Evolutionary conservation across 2,113 vertebrate species (phyloP).

Genomic region (Cyanoramphus novaezelandiae): DNA sequence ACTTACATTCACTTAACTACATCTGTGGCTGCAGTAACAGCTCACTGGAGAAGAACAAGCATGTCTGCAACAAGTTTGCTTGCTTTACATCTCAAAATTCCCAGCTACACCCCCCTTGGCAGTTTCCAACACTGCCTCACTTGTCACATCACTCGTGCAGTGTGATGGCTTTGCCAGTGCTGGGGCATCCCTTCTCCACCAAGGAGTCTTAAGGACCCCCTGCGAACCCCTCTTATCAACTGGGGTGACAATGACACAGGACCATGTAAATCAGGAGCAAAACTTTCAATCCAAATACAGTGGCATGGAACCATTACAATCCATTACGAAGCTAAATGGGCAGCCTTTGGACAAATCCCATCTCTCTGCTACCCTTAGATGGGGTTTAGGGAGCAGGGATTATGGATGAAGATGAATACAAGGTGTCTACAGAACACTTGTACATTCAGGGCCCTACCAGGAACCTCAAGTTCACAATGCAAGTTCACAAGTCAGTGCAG

Average conservation of each 20-base stretch:
- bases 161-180: neutral
- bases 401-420: neutral
- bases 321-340: neutral
- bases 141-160: fast-evolving
- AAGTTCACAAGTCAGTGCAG: neutral
- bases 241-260: neutral
- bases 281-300: neutral
- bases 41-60: neutral
- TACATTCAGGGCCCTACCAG: too few species aligned
- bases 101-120: too few species aligned
- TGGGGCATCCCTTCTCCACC: neutral
- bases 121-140: neutral
- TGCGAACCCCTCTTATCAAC: fast-evolving
- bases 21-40: neutral
- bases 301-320: fast-evolving
- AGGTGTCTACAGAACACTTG: fast-evolving
- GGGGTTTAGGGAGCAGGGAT: neutral
- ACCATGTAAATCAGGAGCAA: neutral
- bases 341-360: neutral
- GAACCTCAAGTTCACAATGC: neutral
- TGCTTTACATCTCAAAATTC: neutral
- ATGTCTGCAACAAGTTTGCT: neutral
- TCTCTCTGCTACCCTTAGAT: neutral
- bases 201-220: too few species aligned
- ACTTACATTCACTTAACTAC: neutral